Percentiles rank a stretch among this genome's conserved stretches.
Conservation (phyloP, 2,113 vertebrate species). For the Megaptera novaeangliae region DNA sequence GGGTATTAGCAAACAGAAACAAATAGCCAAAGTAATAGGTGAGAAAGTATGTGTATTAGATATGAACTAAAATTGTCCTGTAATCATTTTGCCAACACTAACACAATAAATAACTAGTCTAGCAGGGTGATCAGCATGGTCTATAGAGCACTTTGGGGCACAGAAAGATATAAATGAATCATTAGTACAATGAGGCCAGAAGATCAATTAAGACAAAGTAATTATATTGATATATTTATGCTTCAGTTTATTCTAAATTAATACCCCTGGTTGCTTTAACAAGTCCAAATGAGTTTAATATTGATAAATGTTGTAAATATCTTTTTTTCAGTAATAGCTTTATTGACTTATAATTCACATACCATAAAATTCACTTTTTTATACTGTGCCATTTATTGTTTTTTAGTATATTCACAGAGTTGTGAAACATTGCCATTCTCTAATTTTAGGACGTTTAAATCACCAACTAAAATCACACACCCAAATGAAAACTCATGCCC, state of each 20-base stretch:
- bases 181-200: neutral
- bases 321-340: neutral
- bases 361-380: neutral
- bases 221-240: neutral
- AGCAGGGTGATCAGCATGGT: neutral
- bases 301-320: neutral
- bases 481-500: neutral
- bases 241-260: neutral
- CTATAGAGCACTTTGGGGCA: neutral
- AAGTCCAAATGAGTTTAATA: neutral
- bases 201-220: neutral
- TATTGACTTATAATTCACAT: neutral
- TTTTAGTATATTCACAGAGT: neutral
- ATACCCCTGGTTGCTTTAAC: neutral
- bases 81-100: neutral
- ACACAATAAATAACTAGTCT: neutral
- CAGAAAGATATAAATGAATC: neutral
- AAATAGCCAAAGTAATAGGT: neutral
- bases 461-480: neutral
- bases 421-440: neutral
- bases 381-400: neutral
- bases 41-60: neutral
- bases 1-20: neutral
- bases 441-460: neutral
- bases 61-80: neutral